Evolutionary conservation across 2,797 vertebrate genomes (phyloP).

Genomic region (Girardinus metallicus): DNA sequence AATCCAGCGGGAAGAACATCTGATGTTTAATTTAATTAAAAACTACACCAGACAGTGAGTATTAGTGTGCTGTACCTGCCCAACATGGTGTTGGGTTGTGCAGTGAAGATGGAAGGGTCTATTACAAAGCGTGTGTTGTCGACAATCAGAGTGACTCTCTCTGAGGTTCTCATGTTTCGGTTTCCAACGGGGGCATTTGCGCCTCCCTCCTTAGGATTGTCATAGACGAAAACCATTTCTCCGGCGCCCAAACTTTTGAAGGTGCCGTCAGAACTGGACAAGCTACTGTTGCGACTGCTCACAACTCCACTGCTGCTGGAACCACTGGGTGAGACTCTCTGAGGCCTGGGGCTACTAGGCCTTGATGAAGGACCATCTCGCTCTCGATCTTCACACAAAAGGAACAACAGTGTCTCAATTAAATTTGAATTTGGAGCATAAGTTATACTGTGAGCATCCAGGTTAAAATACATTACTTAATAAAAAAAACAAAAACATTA

Average conservation of each 20-base stretch:
- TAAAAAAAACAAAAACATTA: neutral
- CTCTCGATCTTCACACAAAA: slow-evolving; percentile 81
- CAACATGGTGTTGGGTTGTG: slow-evolving; percentile 99
- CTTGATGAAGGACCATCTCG: slow-evolving; percentile 91
- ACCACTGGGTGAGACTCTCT: slow-evolving; percentile 91
- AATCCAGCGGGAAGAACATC: neutral
- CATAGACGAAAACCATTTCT: slow-evolving; percentile 97
- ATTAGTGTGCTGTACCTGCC: slow-evolving; percentile 85
- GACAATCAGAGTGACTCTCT: slow-evolving; percentile 96
- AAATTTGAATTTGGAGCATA: neutral
- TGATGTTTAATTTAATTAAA: neutral
- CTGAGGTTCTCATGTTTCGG: slow-evolving; percentile 88
- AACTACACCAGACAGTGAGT: neutral
- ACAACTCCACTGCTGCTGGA: slow-evolving; percentile 90
- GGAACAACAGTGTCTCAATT: slow-evolving; percentile 1
- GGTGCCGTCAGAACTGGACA: slow-evolving; percentile 92
- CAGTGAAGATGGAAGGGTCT: slow-evolving; percentile 96
- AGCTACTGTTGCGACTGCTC: slow-evolving; percentile 94
- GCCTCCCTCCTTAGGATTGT: slow-evolving; percentile 90
- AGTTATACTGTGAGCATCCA: neutral
- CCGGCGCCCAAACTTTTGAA: slow-evolving; percentile 87
- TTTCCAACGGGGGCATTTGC: slow-evolving; percentile 62
- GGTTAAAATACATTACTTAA: neutral
- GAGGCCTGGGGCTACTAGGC: slow-evolving; percentile 94
- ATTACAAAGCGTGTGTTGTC: slow-evolving; percentile 99